Percentiles rank a stretch among this genome's conserved stretches.
phyloP scores from a whole-genome alignment of 1,140 invertebrate genomes.

The Drosophila quadrilineata region DNA sequence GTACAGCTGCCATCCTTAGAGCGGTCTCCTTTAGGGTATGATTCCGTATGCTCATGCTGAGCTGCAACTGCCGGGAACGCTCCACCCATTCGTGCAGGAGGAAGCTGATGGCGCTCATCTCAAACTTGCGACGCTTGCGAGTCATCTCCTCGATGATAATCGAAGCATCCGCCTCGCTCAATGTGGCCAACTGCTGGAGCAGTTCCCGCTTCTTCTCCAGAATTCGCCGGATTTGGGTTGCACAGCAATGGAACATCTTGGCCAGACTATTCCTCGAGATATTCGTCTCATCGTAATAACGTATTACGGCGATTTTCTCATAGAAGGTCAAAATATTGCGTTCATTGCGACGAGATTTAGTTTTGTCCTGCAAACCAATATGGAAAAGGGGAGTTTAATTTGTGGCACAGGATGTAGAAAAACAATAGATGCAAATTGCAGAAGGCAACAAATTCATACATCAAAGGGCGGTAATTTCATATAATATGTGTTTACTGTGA shows the following conservation, averaged over 20 bases:
- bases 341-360: conserved; percentile 71
- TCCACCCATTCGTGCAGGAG: conserved; percentile 74
- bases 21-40: conserved; percentile 73
- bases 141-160: conserved; percentile 78
- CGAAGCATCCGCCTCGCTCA: conserved; percentile 70
- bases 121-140: conserved; percentile 73
- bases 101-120: conserved; percentile 78
- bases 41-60: conserved; percentile 55
- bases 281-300: conserved; percentile 75
- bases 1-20: conserved; percentile 61
- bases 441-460: too few relatives aligned
- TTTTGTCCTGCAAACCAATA: conserved; percentile 11
- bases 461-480: too few relatives aligned
- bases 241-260: conserved; percentile 77
- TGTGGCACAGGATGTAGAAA: too few relatives aligned
- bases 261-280: conserved; percentile 72
- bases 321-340: conserved; percentile 78
- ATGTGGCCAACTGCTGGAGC: conserved; percentile 63
- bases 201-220: conserved; percentile 71
- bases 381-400: neutral
- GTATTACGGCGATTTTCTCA: conserved; percentile 76
- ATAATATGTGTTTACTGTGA: too few relatives aligned
- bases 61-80: conserved; percentile 52
- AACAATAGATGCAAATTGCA: too few relatives aligned
- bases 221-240: conserved; percentile 77